Percentiles rank a stretch among this genome's conserved stretches.
Conservation (phyloP, 2,888 invertebrate genomes). For the Branchipolynoe longqiensis region DNA sequence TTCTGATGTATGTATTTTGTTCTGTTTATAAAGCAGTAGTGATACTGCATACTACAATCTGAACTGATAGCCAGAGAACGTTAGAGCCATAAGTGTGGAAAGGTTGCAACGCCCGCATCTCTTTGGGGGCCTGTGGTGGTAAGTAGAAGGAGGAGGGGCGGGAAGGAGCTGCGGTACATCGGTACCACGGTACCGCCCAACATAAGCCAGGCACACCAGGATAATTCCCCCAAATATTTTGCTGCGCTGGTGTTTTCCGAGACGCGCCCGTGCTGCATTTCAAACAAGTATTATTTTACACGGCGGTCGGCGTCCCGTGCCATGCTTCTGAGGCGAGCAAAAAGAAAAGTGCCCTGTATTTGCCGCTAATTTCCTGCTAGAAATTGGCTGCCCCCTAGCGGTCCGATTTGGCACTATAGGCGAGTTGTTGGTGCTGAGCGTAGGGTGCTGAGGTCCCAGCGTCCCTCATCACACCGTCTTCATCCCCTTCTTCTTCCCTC, state of each 20-base stretch:
- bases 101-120: too few relatives aligned
- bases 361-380: conserved; percentile 54
- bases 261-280: background rate
- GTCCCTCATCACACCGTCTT: too few relatives aligned
- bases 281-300: conserved; percentile 39
- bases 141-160: too few relatives aligned
- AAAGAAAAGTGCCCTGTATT: conserved; percentile 3
- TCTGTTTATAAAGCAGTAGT: too few relatives aligned
- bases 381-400: conserved; percentile 35
- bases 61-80: too few relatives aligned
- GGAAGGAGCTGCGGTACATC: too few relatives aligned
- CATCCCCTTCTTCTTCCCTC: too few relatives aligned
- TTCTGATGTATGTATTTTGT: too few relatives aligned
- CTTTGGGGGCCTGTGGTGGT: background rate
- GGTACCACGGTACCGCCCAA: background rate
- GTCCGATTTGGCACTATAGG: background rate
- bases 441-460: too few relatives aligned
- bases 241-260: background rate
- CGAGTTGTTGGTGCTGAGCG: background rate
- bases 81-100: too few relatives aligned
- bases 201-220: background rate
- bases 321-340: conserved; percentile 30
- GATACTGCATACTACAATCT: too few relatives aligned
- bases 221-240: background rate
- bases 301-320: background rate